Evolutionary conservation across 1,140 invertebrate genomes (phyloP).

Genomic region (Temnothorax curvispinosus): DNA sequence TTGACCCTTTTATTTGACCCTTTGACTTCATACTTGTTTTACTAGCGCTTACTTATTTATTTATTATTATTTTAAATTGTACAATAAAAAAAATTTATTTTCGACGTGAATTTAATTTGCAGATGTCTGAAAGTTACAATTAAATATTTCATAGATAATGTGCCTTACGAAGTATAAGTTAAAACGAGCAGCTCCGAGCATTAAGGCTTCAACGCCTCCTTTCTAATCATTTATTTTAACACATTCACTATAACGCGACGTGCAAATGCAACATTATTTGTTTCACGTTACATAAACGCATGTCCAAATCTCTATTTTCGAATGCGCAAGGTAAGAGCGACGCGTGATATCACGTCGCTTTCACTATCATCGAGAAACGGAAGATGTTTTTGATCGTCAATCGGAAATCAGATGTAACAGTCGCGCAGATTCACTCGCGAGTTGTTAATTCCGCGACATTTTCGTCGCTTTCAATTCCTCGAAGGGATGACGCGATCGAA

Average conservation of each 20-base stretch:
- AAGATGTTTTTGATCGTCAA: slow-evolving; percentile 20
- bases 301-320: slow-evolving; percentile 12
- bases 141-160: background rate
- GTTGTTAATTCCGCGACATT: background rate
- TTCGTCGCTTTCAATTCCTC: background rate
- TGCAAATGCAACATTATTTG: slow-evolving; percentile 16
- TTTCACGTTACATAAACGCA: slow-evolving; percentile 24
- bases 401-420: background rate
- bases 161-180: background rate
- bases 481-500: background rate
- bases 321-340: background rate
- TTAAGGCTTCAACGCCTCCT: background rate
- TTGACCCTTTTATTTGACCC: no score
- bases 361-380: slow-evolving; percentile 26
- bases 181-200: background rate
- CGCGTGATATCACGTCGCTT: slow-evolving; percentile 25
- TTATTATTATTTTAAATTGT: background rate
- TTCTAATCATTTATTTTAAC: slow-evolving; percentile 22
- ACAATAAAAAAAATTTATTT: background rate
- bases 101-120: background rate
- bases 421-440: background rate
- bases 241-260: background rate
- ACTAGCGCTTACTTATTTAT: no score
- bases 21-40: no score
- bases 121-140: background rate